phyloP scores from a whole-genome alignment of 2,888 invertebrate genomes.

The Calliphora vomitoria region DNA sequence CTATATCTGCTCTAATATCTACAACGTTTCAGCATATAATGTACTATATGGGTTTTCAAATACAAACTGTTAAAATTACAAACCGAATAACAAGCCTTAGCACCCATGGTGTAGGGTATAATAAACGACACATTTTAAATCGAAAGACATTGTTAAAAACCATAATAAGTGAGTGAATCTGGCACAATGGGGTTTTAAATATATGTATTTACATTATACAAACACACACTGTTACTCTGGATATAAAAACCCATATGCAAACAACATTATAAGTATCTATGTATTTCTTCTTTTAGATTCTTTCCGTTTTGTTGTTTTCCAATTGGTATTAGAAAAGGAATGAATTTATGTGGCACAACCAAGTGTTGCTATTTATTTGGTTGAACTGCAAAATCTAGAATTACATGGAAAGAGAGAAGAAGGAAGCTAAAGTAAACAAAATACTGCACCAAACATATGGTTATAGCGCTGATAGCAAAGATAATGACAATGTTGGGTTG shows the following conservation, averaged over 20 bases:
- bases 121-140: constrained; percentile 41
- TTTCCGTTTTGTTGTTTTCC: constrained; percentile 7
- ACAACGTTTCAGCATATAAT: too few relatives aligned
- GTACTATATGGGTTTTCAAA: too few relatives aligned
- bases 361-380: constrained; percentile 45
- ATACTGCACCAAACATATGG: constrained; percentile 43
- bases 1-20: too few relatives aligned
- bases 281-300: neutral
- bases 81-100: neutral
- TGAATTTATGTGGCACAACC: constrained; percentile 30
- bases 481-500: constrained; percentile 9
- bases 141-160: constrained; percentile 52
- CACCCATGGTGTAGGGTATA: neutral
- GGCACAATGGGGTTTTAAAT: constrained; percentile 55
- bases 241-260: constrained; percentile 51
- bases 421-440: constrained; percentile 38
- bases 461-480: constrained; percentile 32
- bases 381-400: constrained; percentile 12
- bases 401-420: neutral
- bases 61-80: too few relatives aligned
- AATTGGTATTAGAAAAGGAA: constrained; percentile 36
- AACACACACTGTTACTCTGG: neutral
- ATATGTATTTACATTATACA: constrained; percentile 9
- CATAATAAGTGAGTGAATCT: constrained; percentile 52
- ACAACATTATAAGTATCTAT: constrained; percentile 31